A percentile compares a stretch with the other conserved stretches of the same genome.
Conservation (phyloP, 2,888 invertebrate genomes). For the Eilema sororculum region DNA sequence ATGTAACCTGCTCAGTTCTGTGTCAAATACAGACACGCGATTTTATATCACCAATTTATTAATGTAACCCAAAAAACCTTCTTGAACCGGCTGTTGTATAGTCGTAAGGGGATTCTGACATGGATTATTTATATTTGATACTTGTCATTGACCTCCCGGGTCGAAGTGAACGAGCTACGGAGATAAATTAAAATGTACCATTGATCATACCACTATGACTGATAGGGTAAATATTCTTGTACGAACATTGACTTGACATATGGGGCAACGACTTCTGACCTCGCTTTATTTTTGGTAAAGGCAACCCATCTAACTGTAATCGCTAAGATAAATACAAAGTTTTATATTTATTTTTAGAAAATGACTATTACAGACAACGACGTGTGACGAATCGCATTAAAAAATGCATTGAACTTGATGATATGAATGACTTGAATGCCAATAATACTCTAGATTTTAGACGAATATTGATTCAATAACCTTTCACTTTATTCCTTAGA, state of each 20-base stretch:
- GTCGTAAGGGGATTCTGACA: constrained; percentile 24
- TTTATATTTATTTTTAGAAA: background rate
- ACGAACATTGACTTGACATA: constrained; percentile 46
- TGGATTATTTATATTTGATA: constrained; percentile 43
- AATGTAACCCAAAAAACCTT: constrained; percentile 26
- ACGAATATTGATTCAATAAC: background rate
- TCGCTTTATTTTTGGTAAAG: constrained; percentile 36
- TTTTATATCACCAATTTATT: constrained; percentile 21
- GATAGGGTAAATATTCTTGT: constrained; percentile 40
- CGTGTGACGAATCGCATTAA: too few relatives aligned
- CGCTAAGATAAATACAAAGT: constrained; percentile 9
- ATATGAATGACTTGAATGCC: too few relatives aligned
- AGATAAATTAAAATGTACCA: constrained; percentile 46
- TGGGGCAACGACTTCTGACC: constrained; percentile 30
- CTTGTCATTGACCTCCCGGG: constrained; percentile 51
- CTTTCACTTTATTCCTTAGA: background rate
- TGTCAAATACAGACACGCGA: constrained; percentile 18
- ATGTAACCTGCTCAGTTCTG: constrained; percentile 9
- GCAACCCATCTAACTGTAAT: constrained; percentile 16
- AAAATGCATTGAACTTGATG: too few relatives aligned
- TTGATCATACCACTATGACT: constrained; percentile 51
- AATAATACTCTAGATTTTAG: background rate
- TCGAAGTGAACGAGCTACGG: constrained; percentile 32
- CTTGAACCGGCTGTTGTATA: constrained; percentile 2
- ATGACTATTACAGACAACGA: too few relatives aligned